phyloP scores from a whole-genome alignment of 2,888 invertebrate species.

The Drosophila leonis region DNA sequence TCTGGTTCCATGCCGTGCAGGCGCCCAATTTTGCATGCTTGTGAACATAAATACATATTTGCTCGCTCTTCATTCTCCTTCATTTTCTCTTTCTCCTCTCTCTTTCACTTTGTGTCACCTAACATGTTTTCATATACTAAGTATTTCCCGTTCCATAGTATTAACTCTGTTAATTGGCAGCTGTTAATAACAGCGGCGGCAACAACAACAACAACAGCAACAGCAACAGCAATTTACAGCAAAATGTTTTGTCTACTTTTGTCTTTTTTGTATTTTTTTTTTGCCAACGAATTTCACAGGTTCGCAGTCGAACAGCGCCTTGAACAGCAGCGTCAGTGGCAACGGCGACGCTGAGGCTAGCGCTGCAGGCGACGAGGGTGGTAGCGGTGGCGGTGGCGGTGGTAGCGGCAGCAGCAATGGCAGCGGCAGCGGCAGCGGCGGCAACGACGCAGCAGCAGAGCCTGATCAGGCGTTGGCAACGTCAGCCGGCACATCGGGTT shows the following conservation, averaged over 20 bases:
- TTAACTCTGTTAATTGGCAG: slow-evolving; percentile 11
- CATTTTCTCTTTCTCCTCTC: slow-evolving; percentile 26
- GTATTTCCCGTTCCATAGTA: slow-evolving; percentile 20
- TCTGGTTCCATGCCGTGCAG: slow-evolving; percentile 25
- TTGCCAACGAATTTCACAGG: slow-evolving; percentile 47
- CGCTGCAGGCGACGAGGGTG: slow-evolving; percentile 22
- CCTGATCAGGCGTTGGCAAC: slow-evolving; percentile 33
- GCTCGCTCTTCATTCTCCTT: slow-evolving; percentile 30
- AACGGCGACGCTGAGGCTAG: slow-evolving; percentile 40
- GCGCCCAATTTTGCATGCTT: slow-evolving; percentile 51
- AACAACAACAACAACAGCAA: slow-evolving; percentile 11
- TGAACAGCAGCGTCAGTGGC: slow-evolving; percentile 60
- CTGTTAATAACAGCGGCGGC: slow-evolving; percentile 16
- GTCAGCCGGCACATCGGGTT: slow-evolving; percentile 54
- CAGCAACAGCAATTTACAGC: slow-evolving; percentile 23
- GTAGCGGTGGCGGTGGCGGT: slow-evolving; percentile 18
- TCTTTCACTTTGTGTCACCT: slow-evolving; percentile 24
- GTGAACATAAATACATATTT: slow-evolving; percentile 38
- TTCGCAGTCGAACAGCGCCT: slow-evolving; percentile 73
- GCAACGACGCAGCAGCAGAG: slow-evolving; percentile 40
- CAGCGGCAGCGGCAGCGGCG: slow-evolving; percentile 31
- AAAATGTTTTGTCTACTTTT: slow-evolving; percentile 20
- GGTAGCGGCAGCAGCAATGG: slow-evolving; percentile 21
- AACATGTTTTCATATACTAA: slow-evolving; percentile 15
- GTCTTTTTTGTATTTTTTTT: neutral